Conservation (phyloP, 2,797 vertebrate genomes). For the Orestias chungarensis region DNA sequence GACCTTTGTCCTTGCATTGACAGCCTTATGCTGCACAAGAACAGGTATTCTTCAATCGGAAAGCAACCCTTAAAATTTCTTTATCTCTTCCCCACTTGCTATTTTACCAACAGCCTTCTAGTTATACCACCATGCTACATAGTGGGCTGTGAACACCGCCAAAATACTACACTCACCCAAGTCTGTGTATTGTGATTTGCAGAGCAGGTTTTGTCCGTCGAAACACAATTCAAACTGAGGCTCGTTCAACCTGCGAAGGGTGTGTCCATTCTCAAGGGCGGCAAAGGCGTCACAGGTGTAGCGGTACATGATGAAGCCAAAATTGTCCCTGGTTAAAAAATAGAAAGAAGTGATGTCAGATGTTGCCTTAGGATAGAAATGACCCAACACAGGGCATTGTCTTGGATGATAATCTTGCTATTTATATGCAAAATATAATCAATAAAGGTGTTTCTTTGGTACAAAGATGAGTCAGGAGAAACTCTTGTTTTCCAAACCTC, state of each 20-base stretch:
- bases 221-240: conserved; percentile 98
- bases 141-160: conserved; percentile 42
- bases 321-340: conserved; percentile 89
- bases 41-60: conserved; percentile 53
- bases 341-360: conserved; percentile 64
- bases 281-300: conserved; percentile 98
- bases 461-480: conserved; percentile 49
- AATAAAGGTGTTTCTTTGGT: conserved; percentile 69
- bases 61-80: conserved; percentile 47
- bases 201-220: conserved; percentile 94
- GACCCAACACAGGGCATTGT: conserved; percentile 45
- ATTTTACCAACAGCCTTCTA: conserved; percentile 40
- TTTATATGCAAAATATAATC: conserved; percentile 78
- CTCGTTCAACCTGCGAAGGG: conserved; percentile 91
- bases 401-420: conserved; percentile 58
- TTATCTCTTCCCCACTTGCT: not conserved
- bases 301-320: conserved; percentile 99
- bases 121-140: conserved; percentile 36
- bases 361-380: conserved; percentile 46
- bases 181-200: conserved; percentile 98
- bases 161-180: conserved; percentile 87
- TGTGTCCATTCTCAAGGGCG: conserved; percentile 98
- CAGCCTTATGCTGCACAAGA: conserved; percentile 31
- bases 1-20: conserved; percentile 58
- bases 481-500: conserved; percentile 32